phyloP scores from a whole-genome alignment of 2,888 invertebrate genomes.

The Phyllotreta cruciferae region DNA sequence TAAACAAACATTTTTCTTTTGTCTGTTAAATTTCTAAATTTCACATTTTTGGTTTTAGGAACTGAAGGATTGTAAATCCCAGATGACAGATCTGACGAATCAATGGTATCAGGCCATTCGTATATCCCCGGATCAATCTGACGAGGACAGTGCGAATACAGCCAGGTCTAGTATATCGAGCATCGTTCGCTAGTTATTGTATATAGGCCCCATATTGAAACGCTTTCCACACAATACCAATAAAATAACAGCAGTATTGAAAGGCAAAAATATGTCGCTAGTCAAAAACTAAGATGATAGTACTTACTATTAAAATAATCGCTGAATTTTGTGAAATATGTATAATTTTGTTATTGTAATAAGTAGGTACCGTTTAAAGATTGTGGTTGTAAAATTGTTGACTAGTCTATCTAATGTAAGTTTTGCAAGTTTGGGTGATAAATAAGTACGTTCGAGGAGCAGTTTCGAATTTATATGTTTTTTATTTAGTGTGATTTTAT shows the following conservation, averaged over 20 bases:
- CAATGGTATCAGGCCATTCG: constrained; percentile 97
- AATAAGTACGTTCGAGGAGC: not conserved
- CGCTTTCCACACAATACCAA: constrained; percentile 13
- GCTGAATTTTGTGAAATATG: not conserved
- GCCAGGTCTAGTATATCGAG: constrained; percentile 60
- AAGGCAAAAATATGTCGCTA: constrained; percentile 25
- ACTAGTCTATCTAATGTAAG: constrained; percentile 21
- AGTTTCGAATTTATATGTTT: too few species aligned
- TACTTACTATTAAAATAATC: constrained; percentile 18
- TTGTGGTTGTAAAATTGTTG: constrained; percentile 24
- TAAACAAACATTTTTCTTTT: not conserved
- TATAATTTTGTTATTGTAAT: constrained; percentile 7
- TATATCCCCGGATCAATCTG: constrained; percentile 85
- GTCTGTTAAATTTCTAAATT: not conserved
- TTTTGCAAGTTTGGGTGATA: constrained; percentile 15
- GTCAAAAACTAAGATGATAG: constrained; percentile 25
- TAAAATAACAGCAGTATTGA: constrained; percentile 33
- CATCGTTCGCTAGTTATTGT: constrained; percentile 57
- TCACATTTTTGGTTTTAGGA: constrained; percentile 68
- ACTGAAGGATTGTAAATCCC: constrained; percentile 92
- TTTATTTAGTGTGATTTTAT: too few species aligned
- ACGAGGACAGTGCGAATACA: constrained; percentile 68
- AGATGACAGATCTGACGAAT: constrained; percentile 95
- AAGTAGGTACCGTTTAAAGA: constrained; percentile 14
- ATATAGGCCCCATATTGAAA: constrained; percentile 5